Percentiles rank a stretch among this genome's conserved stretches.
Evolutionary conservation across 2,888 invertebrate species (phyloP).

Genomic region (Eilema caniola): DNA sequence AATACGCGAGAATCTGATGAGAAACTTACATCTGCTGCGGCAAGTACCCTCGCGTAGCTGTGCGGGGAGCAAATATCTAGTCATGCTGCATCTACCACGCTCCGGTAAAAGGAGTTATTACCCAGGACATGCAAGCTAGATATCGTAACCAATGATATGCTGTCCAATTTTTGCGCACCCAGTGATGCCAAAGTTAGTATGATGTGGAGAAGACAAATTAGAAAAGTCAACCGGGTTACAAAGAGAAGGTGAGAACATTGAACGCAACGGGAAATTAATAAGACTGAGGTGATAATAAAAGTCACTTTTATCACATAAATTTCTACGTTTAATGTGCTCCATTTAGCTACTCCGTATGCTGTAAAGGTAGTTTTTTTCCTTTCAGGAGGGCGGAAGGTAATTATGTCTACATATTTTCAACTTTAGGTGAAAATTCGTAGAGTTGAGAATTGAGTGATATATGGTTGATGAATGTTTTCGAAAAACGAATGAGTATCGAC

Average conservation of each 20-base stretch:
- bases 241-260: neutral
- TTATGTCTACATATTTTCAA: neutral
- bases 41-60: neutral
- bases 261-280: neutral
- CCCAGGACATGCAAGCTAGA: too few species aligned
- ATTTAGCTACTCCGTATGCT: neutral
- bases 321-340: neutral
- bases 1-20: too few species aligned
- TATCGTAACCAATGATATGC: too few species aligned
- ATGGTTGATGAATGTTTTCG: neutral
- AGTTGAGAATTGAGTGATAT: neutral
- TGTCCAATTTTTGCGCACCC: too few species aligned
- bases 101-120: too few species aligned
- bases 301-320: neutral
- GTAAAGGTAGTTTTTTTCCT: neutral
- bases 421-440: neutral
- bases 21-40: too few species aligned
- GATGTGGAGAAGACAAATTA: neutral
- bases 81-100: neutral
- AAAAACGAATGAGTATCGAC: neutral
- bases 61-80: neutral
- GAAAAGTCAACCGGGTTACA: neutral
- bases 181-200: neutral
- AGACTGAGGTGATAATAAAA: neutral
- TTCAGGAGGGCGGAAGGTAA: neutral